phyloP scores from a whole-genome alignment of 2,113 vertebrate genomes.

The Psophia crepitans region DNA sequence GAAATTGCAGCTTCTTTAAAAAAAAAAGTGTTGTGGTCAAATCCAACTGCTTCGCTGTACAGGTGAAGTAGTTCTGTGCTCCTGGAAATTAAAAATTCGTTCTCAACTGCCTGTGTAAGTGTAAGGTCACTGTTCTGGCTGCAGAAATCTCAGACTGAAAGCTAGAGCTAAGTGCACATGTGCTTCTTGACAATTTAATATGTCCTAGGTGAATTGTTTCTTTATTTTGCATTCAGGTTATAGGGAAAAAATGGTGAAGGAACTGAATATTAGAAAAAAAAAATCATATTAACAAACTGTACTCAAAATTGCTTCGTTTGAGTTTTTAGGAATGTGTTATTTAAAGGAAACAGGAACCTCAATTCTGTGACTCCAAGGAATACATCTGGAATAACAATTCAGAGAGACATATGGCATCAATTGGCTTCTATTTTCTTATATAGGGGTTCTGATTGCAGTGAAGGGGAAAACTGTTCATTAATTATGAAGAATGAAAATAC shows the following conservation, averaged over 20 bases:
- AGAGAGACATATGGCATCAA: slow-evolving; percentile 66
- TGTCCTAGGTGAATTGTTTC: not conserved
- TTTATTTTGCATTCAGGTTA: not conserved
- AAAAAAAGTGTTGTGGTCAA: not conserved
- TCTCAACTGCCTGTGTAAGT: not conserved
- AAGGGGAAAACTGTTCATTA: not conserved
- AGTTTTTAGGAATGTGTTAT: slow-evolving; percentile 25
- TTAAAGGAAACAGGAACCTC: slow-evolving; percentile 53
- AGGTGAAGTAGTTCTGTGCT: not conserved
- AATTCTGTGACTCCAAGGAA: slow-evolving; percentile 44
- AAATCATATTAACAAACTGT: not conserved
- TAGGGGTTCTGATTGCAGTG: slow-evolving; percentile 8
- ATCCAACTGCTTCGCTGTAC: not conserved
- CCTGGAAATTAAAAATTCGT: not conserved
- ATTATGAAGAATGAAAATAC: slow-evolving; percentile 19
- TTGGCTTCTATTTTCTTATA: slow-evolving; percentile 57
- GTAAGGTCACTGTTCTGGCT: not conserved
- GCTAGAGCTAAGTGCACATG: not conserved
- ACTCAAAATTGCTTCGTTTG: not conserved
- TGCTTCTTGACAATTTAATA: not conserved
- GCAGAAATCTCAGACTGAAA: not conserved
- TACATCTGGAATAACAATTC: slow-evolving; percentile 69
- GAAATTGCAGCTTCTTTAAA: not conserved
- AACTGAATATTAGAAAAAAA: not conserved
- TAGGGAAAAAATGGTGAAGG: not conserved